Evolutionary conservation across 2,113 vertebrate genomes (phyloP), one percentile per base, ranked within the genome.

Genomic region (Rhynchopsitta pachyrhyncha): DNA sequence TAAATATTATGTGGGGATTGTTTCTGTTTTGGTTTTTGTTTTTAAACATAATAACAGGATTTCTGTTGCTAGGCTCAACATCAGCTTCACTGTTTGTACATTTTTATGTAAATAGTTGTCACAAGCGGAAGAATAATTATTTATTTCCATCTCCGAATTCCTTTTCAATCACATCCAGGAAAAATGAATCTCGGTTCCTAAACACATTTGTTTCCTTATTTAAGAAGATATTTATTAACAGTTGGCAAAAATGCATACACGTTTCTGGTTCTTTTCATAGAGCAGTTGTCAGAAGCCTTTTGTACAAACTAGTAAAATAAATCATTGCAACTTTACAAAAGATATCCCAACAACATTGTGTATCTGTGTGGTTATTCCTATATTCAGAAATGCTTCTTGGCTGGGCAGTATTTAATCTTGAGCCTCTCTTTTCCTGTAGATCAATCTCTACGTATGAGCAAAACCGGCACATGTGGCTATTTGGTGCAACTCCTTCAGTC

Each of bases 141-240:
- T 98, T 98, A 98, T 98, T 98, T 98, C 97, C 97, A 94, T 95
- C 94, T 94, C 91, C 9, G 96, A 95, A 97, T 95, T 96, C 97
- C 84, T 96, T 86, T 77, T 84, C 86, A 39, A 28, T 86, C 90
- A 86, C 75, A 92, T 96, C 84, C 90, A 87, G 80, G 93, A 96
- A 89, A 97, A 80, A 91, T 24, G 20, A 91, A 87, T 96, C 97
- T 76, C 55, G 29, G 87, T 92, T 93, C 94, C 90, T 96, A 94
- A 96, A 91, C 93, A 91, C 97, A 96, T 96, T 94, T 98, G 92
- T 97, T 97, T 98, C 97, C 97, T 97, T 98, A 98, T 98, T 98
- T 98, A 98, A 98, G 97, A 98, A 95, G 96, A 97, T 98, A 98
- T 98, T 98, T 98, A 98, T 98, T 98, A 97, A 98, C 77, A 93